A percentile compares a stretch with the other conserved stretches of the same genome.
phyloP scores from a whole-genome alignment of 2,113 vertebrate species.

The Hoplias malabaricus region DNA sequence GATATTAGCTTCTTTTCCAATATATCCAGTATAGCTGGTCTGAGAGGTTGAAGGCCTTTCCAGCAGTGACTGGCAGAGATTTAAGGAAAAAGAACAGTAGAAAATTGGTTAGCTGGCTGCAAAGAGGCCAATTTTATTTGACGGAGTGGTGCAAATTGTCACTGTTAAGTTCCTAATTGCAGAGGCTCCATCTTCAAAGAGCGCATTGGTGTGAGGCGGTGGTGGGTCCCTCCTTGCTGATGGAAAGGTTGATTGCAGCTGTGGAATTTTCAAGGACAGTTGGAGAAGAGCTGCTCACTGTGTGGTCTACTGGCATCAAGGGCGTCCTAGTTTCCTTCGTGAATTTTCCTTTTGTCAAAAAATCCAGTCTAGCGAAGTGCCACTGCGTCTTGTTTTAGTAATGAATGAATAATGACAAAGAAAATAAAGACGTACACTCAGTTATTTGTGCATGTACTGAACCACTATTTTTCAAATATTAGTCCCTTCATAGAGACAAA shows the following conservation, averaged over 20 bases:
- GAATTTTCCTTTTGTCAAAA: not conserved
- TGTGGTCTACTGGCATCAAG: slow-evolving; percentile 62
- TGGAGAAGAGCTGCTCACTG: slow-evolving; percentile 60
- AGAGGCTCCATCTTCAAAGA: slow-evolving; percentile 62
- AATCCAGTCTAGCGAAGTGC: not conserved
- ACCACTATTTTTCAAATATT: too few species aligned
- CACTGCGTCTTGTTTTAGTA: slow-evolving; percentile 20
- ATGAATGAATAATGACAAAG: not conserved
- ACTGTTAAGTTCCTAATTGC: slow-evolving; percentile 61
- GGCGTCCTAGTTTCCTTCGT: slow-evolving; percentile 8
- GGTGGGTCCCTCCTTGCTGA: slow-evolving; percentile 27
- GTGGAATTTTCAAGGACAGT: slow-evolving; percentile 61
- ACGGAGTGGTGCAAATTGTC: slow-evolving; percentile 64
- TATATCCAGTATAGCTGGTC: slow-evolving; percentile 11
- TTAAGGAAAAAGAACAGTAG: not conserved
- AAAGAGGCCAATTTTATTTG: slow-evolving; percentile 32
- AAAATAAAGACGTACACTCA: too few species aligned
- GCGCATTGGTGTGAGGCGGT: slow-evolving; percentile 53
- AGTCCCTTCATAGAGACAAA: too few species aligned
- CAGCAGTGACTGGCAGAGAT: slow-evolving; percentile 4
- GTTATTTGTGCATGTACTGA: too few species aligned
- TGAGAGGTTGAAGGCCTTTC: slow-evolving; percentile 10
- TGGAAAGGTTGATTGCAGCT: slow-evolving; percentile 62
- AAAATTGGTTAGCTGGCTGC: slow-evolving; percentile 6
- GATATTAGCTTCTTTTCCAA: not conserved